Conservation (phyloP, 2,888 invertebrate species). For the Lamellibrachia columna region DNA sequence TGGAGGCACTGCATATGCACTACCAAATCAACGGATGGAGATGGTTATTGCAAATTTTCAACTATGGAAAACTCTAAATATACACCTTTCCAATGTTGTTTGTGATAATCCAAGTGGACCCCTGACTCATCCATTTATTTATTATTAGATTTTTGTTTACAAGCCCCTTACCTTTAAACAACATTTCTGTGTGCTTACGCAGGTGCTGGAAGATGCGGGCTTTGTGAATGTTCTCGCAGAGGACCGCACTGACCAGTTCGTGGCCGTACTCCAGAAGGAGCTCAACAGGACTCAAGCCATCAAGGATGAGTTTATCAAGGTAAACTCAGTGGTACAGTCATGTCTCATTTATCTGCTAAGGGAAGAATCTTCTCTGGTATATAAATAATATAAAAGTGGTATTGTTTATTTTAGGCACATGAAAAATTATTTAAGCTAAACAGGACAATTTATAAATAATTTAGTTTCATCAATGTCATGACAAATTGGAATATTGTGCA, state of each 20-base stretch:
- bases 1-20: too few species aligned
- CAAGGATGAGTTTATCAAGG: constrained; percentile 67
- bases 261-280: constrained; percentile 67
- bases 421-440: too few species aligned
- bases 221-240: constrained; percentile 68
- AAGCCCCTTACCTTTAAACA: not conserved
- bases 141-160: not conserved
- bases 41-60: too few species aligned
- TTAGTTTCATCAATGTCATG: too few species aligned
- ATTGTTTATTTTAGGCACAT: too few species aligned
- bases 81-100: too few species aligned
- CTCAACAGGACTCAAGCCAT: constrained; percentile 63
- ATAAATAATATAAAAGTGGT: too few species aligned
- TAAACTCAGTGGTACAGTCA: constrained; percentile 32
- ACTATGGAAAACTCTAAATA: too few species aligned
- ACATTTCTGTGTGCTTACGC: not conserved
- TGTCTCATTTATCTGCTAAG: not conserved
- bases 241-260: constrained; percentile 69
- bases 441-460: too few species aligned
- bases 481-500: too few species aligned
- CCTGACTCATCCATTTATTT: not conserved
- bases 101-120: too few species aligned
- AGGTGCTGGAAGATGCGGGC: constrained; percentile 68
- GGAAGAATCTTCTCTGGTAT: not conserved
- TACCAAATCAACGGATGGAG: too few species aligned